These are phyloP conservation scores for Nyleta sp. DNA, from an alignment of 2,888 invertebrate species.

Conservation along the genomic window DNA sequence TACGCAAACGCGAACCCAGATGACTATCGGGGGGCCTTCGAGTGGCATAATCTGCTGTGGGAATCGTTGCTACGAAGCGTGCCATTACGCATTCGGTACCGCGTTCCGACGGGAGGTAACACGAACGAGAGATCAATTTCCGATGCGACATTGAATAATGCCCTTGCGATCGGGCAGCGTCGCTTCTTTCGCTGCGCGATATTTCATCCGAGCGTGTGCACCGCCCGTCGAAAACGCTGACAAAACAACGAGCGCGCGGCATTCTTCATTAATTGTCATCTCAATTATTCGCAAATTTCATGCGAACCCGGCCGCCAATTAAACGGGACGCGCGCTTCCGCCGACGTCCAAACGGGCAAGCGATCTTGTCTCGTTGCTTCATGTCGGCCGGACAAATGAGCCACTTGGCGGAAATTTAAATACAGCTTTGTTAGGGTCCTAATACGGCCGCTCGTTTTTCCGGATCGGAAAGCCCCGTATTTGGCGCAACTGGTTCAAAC, in stretches of 20 bases:
- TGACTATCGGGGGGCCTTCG: constrained; percentile 76
- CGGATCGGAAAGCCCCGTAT: constrained; percentile 31
- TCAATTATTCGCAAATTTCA: constrained; percentile 36
- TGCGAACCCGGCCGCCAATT: constrained; percentile 16
- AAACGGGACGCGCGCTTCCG: constrained; percentile 15
- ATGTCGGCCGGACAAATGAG: constrained; percentile 44
- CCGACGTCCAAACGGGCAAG: constrained; percentile 9
- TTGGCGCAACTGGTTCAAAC: constrained; percentile 23
- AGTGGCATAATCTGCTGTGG: constrained; percentile 76
- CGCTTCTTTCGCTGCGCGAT: constrained; percentile 50
- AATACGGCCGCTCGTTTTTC: constrained; percentile 27
- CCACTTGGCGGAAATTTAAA: constrained; percentile 42
- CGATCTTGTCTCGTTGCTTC: constrained; percentile 36
- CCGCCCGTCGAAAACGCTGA: constrained; percentile 6
- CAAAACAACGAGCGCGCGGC: constrained; percentile 16
- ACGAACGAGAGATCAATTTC: constrained; percentile 61
- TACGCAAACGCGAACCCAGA: constrained; percentile 79
- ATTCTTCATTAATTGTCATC: constrained; percentile 31
- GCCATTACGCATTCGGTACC: constrained; percentile 76
- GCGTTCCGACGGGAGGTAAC: constrained; percentile 62
- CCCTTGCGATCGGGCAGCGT: constrained; percentile 36
- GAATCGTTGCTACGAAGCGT: constrained; percentile 75
- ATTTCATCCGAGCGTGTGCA: constrained; percentile 38
- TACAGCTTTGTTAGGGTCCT: constrained; percentile 35
- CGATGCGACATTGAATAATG: constrained; percentile 64